Percentiles rank a stretch among this genome's conserved stretches.
phyloP scores from a whole-genome alignment of 2,888 invertebrate species.

The Epiblema foenella region DNA sequence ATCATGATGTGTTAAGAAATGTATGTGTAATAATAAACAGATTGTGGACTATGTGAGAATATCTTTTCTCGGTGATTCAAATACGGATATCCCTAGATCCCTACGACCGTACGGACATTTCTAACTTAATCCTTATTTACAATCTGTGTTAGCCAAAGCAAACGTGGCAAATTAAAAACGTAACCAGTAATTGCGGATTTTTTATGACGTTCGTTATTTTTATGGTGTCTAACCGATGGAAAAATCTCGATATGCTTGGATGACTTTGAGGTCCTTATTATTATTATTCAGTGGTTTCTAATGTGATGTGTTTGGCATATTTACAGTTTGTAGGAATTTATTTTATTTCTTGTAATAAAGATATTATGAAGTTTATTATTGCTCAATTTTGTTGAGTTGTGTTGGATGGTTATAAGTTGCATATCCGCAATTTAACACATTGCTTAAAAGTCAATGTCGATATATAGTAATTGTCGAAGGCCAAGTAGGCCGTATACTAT shows the following conservation, averaged over 20 bases:
- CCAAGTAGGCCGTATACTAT: not conserved
- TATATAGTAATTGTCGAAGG: too few species aligned
- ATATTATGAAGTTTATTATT: too few species aligned
- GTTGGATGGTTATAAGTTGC: too few species aligned
- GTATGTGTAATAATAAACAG: not conserved
- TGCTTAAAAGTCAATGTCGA: not conserved
- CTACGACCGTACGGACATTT: not conserved
- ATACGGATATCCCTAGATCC: not conserved
- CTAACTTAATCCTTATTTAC: slow-evolving; percentile 34
- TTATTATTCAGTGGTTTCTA: too few species aligned
- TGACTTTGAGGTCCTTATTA: too few species aligned
- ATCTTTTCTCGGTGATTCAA: not conserved
- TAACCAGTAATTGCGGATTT: slow-evolving; percentile 27
- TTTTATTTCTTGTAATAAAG: too few species aligned
- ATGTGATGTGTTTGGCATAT: too few species aligned
- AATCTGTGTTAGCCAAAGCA: slow-evolving; percentile 29
- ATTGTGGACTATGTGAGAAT: not conserved
- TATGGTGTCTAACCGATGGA: slow-evolving; percentile 21
- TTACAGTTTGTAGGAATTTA: too few species aligned
- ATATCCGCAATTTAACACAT: not conserved
- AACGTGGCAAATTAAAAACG: slow-evolving; percentile 26
- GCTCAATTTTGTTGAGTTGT: too few species aligned
- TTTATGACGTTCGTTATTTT: slow-evolving; percentile 26
- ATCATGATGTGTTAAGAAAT: too few species aligned
- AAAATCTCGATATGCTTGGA: not conserved